A percentile compares a stretch with the other conserved stretches of the same genome.
These are phyloP conservation scores for Cricetomys ansorgei DNA, from an alignment of 2,113 vertebrate species.

Conservation along the genomic window DNA sequence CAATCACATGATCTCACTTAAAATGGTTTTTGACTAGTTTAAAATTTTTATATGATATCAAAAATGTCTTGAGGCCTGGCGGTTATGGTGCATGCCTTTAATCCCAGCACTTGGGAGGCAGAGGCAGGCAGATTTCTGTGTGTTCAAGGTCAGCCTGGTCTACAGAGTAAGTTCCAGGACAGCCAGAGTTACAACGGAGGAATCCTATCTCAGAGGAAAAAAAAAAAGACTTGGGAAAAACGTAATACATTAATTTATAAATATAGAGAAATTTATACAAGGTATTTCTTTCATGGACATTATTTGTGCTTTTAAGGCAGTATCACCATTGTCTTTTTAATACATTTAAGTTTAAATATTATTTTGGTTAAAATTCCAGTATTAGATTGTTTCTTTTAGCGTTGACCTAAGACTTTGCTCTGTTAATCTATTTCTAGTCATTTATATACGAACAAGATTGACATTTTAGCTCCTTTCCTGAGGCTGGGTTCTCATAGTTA, in stretches of 20 bases:
- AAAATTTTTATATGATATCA: conserved; percentile 3
- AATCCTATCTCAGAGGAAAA: no score
- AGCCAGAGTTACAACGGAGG: no score
- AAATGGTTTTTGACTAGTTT: neutral
- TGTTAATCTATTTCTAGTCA: neutral
- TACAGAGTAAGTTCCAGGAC: no score
- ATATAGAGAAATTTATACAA: neutral
- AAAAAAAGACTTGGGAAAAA: no score
- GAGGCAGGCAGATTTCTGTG: no score
- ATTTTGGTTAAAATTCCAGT: conserved; percentile 40
- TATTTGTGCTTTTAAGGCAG: neutral
- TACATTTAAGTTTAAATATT: conserved; percentile 41
- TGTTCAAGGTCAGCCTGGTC: no score
- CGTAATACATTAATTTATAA: conserved; percentile 22
- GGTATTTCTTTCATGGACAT: neutral
- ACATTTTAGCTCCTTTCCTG: conserved; percentile 11
- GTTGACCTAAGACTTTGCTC: neutral
- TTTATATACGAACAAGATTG: neutral
- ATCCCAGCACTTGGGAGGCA: no score
- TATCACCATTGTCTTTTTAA: neutral
- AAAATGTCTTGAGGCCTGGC: no score
- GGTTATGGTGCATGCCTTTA: no score
- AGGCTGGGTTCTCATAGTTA: neutral
- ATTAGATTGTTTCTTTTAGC: neutral
- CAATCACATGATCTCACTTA: neutral